Percentiles rank a stretch among this genome's conserved stretches.
These are phyloP conservation scores for Hexactinellida sp. DNA, from an alignment of 37 sponge, comb jelly and placozoan genomes.

Conservation along the genomic window DNA sequence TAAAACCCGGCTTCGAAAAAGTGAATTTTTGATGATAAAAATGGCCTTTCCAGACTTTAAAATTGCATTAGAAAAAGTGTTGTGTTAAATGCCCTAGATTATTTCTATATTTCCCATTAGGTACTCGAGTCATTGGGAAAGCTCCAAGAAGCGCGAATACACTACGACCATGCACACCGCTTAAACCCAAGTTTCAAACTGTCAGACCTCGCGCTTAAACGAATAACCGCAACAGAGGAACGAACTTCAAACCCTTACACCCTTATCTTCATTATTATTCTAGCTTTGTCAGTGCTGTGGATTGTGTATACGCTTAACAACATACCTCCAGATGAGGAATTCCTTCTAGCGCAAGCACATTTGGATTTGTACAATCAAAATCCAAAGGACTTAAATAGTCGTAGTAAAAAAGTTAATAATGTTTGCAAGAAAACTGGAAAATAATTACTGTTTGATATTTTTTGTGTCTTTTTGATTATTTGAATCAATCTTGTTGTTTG, in stretches of 20 bases:
- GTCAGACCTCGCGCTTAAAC: constrained; percentile 51
- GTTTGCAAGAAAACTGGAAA: background rate
- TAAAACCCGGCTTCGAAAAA: too few species aligned
- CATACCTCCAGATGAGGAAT: background rate
- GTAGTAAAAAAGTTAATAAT: background rate
- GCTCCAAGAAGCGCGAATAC: constrained; percentile 41
- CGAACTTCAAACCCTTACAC: constrained; percentile 48
- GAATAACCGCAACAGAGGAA: constrained; percentile 32
- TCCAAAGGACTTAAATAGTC: background rate
- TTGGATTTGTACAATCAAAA: background rate
- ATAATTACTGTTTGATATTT: constrained; percentile 21
- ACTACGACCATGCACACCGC: constrained; percentile 49
- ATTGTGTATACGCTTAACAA: background rate
- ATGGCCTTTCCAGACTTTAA: too few species aligned
- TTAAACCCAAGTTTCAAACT: constrained; percentile 53
- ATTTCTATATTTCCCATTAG: too few species aligned
- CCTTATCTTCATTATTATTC: constrained; percentile 28
- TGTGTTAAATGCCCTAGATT: too few species aligned
- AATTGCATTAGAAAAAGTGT: too few species aligned
- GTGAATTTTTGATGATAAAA: too few species aligned
- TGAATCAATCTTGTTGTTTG: constrained; percentile 30
- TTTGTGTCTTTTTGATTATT: constrained; percentile 29
- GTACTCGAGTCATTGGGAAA: constrained; percentile 49
- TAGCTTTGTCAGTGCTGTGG: background rate
- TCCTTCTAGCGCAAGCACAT: background rate